These are phyloP conservation scores for Pavo muticus DNA, from an alignment of 2,113 vertebrate genomes.

Conservation along the genomic window DNA sequence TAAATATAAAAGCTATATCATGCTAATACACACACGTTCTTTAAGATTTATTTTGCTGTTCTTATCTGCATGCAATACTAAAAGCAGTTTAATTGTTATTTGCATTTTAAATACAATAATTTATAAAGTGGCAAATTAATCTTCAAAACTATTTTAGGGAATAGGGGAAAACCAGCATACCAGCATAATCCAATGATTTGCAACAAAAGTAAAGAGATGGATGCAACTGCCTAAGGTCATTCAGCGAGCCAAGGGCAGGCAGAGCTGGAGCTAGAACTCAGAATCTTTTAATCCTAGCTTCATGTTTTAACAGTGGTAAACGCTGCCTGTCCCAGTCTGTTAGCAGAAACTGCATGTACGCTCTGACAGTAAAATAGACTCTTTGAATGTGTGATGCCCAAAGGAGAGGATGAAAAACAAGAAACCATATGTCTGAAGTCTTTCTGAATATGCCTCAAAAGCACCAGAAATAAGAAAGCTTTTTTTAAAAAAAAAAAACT, in stretches of 20 bases:
- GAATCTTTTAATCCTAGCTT: slow-evolving; percentile 26
- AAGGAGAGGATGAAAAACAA: slow-evolving; percentile 54
- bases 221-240: slow-evolving; percentile 13
- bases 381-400: slow-evolving; percentile 40
- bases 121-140: neutral
- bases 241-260: neutral
- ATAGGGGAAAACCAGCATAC: neutral
- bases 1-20: neutral
- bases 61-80: neutral
- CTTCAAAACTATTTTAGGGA: neutral
- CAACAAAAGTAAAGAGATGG: neutral
- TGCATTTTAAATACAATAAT: neutral
- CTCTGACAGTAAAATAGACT: slow-evolving; percentile 42
- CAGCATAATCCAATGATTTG: neutral
- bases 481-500: neutral
- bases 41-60: neutral
- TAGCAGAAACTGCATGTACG: slow-evolving; percentile 3
- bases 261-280: neutral
- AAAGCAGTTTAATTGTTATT: neutral
- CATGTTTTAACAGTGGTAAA: slow-evolving; percentile 25
- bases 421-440: slow-evolving; percentile 52
- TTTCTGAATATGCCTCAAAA: slow-evolving; percentile 55
- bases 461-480: neutral
- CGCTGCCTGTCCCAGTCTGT: slow-evolving; percentile 50
- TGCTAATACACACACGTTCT: neutral